Evolutionary conservation across 2,888 invertebrate genomes (phyloP), one percentile per base, ranked within the genome.

Genomic region (Phyllotreta striolata): DNA sequence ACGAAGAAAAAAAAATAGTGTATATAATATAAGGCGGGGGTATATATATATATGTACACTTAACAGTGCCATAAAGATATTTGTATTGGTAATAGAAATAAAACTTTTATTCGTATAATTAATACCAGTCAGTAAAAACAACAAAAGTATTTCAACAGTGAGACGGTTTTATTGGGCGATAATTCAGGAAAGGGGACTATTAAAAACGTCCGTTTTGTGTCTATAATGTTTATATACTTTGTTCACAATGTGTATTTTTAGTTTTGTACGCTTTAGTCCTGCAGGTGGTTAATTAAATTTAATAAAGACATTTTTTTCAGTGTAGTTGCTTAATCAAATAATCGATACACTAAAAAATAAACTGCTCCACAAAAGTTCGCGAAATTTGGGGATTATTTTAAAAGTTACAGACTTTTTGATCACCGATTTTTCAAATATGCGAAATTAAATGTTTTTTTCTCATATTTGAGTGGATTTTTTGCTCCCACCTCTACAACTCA

Each of bases 141-240:
- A 68, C 64, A 69, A 69, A 72, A 69, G 69, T 69, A 67, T 70
- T 70, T 72, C 70, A 71, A 68, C 69, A 67, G 55, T 63, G 60
- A 64, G 69, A 68, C 70, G 58, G 66, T 70, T 73, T 73, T 73
- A 73, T 73, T 64, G 70, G 13, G 65, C 63, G 64, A 72, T 73
- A 73, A 69, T 70, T 73, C 69, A 70, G 68, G 67, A 54, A 61
- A 60, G 4, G 65, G 66, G 55, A 64, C 70, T 65, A 70, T 70
- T 70, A 70, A 70, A 66, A 69, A 65, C 66, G 66, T 67, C 61
- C 57, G 61, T 62, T 39, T 55, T 4, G 66, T 59, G 61, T 66
- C 1, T 24, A 24, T 24, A 24, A n/a, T n/a, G n/a, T 56, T 7
- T 3, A 1, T 51, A 37, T 62, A 64, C 66, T 61, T 62, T 59